Evolutionary conservation across 1,140 invertebrate species (phyloP), one percentile per base, ranked within the genome.

Genomic region (Anadara kagoshimensis): DNA sequence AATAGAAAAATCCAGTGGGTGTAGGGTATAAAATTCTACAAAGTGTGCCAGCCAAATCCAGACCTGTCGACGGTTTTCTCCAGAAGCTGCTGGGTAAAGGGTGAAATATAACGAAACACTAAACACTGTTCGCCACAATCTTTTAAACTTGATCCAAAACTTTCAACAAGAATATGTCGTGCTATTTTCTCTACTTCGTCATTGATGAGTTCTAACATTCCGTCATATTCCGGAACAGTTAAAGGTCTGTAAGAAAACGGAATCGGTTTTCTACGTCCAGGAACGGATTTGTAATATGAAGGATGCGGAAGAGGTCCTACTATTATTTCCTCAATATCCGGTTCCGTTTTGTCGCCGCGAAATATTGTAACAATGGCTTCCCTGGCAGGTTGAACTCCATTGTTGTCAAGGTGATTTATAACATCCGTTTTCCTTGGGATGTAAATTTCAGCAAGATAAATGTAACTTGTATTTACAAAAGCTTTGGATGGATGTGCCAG

Each of bases 1-100:
- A 78, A 56, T n/a, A 20, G 77, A 59, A 62, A 84, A 81, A 49
- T 78, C 75, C 14, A 78, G 43, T 41, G 81, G 78, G 72, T 80
- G 70, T 1, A 82, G 18, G 12, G 58, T 58, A 41, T 53, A 76
- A 53, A 63, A 80, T 51, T 84, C 80, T 11, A 72, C 62, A 57
- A 58, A 45, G 18, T 76, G 62, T 12, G 51, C 41, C 4, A 78
- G 47, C 63, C 68, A 75, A 36, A 78, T 71, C 83, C 83, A 84
- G 24, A 79, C 67, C 41, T 75, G 69, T 22, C 81, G 70, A n/a
- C n/a, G 44, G 12, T 51, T 63, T 51, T 44, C 61, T 0, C 64
- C 71, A 36, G 62, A 53, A 66, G 71, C 4, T 70, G 64, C 69
- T 12, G 73, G 11, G 74, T 69, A 12, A 78, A 43, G 18, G 76